These are phyloP conservation scores for Cylindroiulus punctatus DNA, from an alignment of 2,888 invertebrate species.

Conservation along the genomic window DNA sequence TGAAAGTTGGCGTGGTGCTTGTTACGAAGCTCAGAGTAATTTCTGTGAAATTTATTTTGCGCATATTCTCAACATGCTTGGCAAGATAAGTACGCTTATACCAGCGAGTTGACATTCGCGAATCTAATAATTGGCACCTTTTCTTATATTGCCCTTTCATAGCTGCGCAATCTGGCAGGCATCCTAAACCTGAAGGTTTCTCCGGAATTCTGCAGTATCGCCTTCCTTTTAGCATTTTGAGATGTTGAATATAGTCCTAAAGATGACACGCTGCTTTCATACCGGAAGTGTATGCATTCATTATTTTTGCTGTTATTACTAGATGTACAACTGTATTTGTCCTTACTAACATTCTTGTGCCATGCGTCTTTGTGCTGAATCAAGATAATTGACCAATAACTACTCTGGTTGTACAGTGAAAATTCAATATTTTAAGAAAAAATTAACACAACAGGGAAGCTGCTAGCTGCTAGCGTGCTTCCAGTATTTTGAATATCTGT, in stretches of 20 bases:
- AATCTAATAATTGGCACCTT: background rate
- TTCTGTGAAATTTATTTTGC: no score
- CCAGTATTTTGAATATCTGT: background rate
- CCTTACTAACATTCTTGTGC: no score
- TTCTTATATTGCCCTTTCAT: background rate
- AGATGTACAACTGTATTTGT: no score
- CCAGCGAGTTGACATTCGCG: background rate
- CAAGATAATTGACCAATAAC: no score
- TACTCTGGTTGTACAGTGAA: no score
- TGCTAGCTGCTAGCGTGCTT: no score
- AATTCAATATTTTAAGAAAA: no score
- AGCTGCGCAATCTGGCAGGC: background rate
- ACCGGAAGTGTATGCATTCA: background rate
- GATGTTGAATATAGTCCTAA: background rate
- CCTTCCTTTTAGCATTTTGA: background rate
- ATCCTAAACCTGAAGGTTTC: background rate
- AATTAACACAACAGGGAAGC: no score
- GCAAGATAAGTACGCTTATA: background rate
- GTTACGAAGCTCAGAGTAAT: no score
- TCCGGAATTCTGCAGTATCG: background rate
- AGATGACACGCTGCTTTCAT: no score
- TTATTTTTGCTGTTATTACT: background rate
- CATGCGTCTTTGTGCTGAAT: no score
- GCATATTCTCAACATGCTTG: background rate
- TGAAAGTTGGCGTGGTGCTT: no score